Percentiles rank a stretch among this genome's conserved stretches.
These are phyloP conservation scores for Phalera bucephala DNA, from an alignment of 2,888 invertebrate species.

Conservation along the genomic window DNA sequence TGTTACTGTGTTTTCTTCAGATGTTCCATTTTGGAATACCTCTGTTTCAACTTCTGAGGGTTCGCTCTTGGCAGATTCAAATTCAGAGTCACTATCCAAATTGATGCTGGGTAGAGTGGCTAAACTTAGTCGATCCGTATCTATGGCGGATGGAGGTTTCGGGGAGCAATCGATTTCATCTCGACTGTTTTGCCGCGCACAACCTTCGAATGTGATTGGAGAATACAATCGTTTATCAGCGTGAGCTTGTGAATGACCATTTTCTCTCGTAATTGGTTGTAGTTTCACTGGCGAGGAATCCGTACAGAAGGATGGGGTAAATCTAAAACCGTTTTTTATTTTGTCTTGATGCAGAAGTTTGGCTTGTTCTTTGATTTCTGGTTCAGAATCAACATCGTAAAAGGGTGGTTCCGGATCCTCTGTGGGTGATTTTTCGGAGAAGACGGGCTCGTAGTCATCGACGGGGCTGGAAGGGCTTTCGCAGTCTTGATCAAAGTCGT, in stretches of 20 bases:
- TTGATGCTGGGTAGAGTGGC: constrained; percentile 42
- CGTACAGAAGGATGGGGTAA: constrained; percentile 66
- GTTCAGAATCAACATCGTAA: constrained; percentile 76
- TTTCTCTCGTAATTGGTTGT: constrained; percentile 69
- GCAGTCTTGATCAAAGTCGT: constrained; percentile 85
- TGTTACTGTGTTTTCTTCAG: constrained; percentile 43
- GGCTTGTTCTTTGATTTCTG: constrained; percentile 59
- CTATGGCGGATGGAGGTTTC: constrained; percentile 33
- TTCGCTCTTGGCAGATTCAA: constrained; percentile 76
- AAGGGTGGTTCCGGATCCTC: constrained; percentile 82
- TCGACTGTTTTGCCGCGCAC: constrained; percentile 66
- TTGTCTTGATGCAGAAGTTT: constrained; percentile 72
- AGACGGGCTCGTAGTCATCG: constrained; percentile 80
- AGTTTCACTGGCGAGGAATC: constrained; percentile 68
- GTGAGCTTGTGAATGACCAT: constrained; percentile 48
- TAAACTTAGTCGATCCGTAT: constrained; percentile 47
- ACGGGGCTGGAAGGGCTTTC: constrained; percentile 88
- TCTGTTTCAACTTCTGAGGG: constrained; percentile 62
- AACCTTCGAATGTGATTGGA: constrained; percentile 75
- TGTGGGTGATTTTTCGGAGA: constrained; percentile 76
- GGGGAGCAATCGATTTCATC: constrained; percentile 64
- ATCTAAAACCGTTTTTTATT: constrained; percentile 73
- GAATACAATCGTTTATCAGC: constrained; percentile 68
- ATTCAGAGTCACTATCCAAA: constrained; percentile 73
- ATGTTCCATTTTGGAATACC: constrained; percentile 45